phyloP scores from a whole-genome alignment of 2,888 invertebrate genomes.

The Xylophagus ater region DNA sequence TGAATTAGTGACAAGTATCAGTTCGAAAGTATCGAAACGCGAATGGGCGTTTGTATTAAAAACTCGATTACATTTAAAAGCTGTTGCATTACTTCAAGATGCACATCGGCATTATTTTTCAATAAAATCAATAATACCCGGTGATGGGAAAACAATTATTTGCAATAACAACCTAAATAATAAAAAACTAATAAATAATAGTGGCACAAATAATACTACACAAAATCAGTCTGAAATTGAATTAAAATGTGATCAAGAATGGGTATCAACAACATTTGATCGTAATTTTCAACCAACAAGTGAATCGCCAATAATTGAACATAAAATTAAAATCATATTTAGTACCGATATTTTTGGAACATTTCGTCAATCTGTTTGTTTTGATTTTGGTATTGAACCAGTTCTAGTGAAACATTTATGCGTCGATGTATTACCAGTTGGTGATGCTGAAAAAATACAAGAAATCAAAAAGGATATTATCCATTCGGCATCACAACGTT shows the following conservation, averaged over 20 bases:
- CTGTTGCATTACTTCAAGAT: slow-evolving; percentile 58
- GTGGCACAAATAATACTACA: slow-evolving; percentile 13
- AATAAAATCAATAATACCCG: slow-evolving; percentile 42
- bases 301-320: slow-evolving; percentile 26
- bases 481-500: slow-evolving; percentile 49
- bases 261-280: slow-evolving; percentile 32
- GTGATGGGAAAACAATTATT: slow-evolving; percentile 9
- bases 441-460: slow-evolving; percentile 52
- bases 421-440: slow-evolving; percentile 62
- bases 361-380: slow-evolving; percentile 65
- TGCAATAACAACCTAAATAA: not conserved
- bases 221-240: slow-evolving; percentile 29
- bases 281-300: slow-evolving; percentile 18
- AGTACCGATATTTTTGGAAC: slow-evolving; percentile 62
- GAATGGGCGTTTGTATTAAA: slow-evolving; percentile 51
- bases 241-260: slow-evolving; percentile 41
- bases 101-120: slow-evolving; percentile 56
- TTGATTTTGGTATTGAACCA: slow-evolving; percentile 59
- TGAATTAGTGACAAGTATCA: slow-evolving; percentile 49
- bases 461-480: slow-evolving; percentile 52
- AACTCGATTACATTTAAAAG: slow-evolving; percentile 44
- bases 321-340: slow-evolving; percentile 47
- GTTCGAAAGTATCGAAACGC: slow-evolving; percentile 49
- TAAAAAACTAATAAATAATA: slow-evolving; percentile 16
- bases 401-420: slow-evolving; percentile 55